phyloP scores from a whole-genome alignment of 2,113 vertebrate genomes.

The Pionites leucogaster region DNA sequence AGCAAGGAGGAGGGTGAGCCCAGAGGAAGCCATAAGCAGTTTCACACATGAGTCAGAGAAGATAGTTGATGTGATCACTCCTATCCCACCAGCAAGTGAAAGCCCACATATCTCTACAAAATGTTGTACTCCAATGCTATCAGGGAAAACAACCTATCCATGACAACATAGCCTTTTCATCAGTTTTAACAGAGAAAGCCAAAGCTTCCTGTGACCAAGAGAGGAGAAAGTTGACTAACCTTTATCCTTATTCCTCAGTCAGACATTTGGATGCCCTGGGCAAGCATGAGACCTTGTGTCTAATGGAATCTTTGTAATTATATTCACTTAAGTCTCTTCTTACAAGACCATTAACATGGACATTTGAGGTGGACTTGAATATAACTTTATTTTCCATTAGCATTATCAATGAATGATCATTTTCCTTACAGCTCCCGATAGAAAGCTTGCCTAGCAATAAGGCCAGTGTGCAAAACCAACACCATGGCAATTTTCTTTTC shows the following conservation, averaged over 20 bases:
- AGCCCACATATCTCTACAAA: not conserved
- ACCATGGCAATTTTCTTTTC: rapidly evolving
- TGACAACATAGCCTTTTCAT: not conserved
- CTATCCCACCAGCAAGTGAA: not conserved
- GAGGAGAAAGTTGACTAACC: not conserved
- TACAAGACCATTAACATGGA: not conserved
- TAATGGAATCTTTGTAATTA: not conserved
- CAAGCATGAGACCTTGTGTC: not conserved
- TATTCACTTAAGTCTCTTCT: no score
- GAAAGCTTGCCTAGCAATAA: not conserved
- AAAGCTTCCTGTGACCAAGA: not conserved
- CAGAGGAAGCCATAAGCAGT: not conserved
- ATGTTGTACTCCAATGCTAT: not conserved
- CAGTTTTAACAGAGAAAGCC: not conserved
- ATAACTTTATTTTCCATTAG: not conserved
- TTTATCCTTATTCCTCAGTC: not conserved
- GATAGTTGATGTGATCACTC: not conserved
- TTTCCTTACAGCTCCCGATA: not conserved
- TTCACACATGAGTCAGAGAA: not conserved
- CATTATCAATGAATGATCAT: not conserved
- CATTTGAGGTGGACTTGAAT: not conserved
- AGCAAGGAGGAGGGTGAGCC: not conserved
- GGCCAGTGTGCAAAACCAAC: not conserved
- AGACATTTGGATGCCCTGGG: not conserved
- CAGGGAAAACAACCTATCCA: not conserved